Evolutionary conservation across 2,797 vertebrate genomes (phyloP), one percentile per base, ranked within the genome.

Genomic region (Pelochelys cantorii): DNA sequence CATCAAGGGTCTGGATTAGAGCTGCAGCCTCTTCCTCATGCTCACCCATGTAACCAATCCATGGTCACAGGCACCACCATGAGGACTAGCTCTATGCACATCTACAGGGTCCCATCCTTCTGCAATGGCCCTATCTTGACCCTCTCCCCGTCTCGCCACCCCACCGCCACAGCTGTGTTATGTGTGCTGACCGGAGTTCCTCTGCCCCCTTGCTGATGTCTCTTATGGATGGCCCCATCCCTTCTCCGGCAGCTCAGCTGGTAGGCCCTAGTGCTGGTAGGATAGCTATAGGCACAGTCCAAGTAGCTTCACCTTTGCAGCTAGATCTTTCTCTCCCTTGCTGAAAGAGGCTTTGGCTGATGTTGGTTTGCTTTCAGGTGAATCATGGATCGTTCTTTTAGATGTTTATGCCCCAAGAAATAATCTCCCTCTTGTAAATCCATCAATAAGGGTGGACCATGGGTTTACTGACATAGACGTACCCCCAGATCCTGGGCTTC

Each of bases 211-310:
- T 17, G 88, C 92, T 95, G 93, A 57, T 17, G 59, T 97, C 95
- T 94, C 97, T 97, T 97, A 97, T 97, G 97, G 97, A 97, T 97
- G 97, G 97, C 96, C 89, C 92, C 89, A 12, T 94, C 92, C 86
- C 93, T 75, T 89, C 88, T 93, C 87, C 3, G 1, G 92, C 89
- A 82, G 92, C 89, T 93, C 84, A 0, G 59, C 88, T 84, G 91
- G 84, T 89, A 71, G 78, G 80, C 74, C 80, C 83, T 85, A 52
- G 82, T 1, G 2, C 2, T 4, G 88, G 79, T 85, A 77, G 85
- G 15, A 29, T 92, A 92, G 93, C 81, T 94, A 78, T 88, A 75
- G 3, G 93, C 1, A 1, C 85, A 52, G 84, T 94, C 83, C 92
- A 59, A 86, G 81, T 93, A 0, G 93, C 95, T 96, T 96, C 78